Percentiles rank a stretch among this genome's conserved stretches.
These are phyloP conservation scores for Pseudomugil gertrudae DNA, from an alignment of 2,797 vertebrate species.

Conservation along the genomic window DNA sequence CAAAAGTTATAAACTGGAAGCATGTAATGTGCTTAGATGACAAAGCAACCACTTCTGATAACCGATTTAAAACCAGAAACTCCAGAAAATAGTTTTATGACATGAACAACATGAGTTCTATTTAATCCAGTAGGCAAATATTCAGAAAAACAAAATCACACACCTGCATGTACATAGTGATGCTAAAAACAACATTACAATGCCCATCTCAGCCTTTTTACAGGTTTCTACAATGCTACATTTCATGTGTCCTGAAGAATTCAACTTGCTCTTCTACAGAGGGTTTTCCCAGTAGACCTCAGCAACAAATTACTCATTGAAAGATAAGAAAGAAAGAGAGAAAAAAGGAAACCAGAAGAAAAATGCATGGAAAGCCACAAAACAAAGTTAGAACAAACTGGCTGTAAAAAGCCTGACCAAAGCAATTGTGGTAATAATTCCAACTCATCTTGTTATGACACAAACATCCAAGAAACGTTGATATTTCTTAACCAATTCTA, in stretches of 20 bases:
- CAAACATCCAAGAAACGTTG: constrained; percentile 12
- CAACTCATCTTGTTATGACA: constrained; percentile 16
- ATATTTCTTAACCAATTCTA: constrained; percentile 1
- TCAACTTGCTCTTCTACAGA: constrained; percentile 16
- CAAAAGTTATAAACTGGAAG: background rate
- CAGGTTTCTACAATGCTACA: constrained; percentile 18
- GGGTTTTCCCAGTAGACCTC: constrained; percentile 8
- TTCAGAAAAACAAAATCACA: background rate
- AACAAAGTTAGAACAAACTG: constrained; percentile 41
- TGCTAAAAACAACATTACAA: background rate
- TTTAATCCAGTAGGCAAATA: background rate
- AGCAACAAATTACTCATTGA: constrained; percentile 28
- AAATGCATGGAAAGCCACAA: constrained; percentile 53
- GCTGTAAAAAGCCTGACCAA: constrained; percentile 35
- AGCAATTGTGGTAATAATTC: constrained; percentile 38
- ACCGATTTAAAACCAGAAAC: background rate
- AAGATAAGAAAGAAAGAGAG: constrained; percentile 34
- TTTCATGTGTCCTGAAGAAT: constrained; percentile 19
- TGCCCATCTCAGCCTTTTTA: constrained; percentile 1
- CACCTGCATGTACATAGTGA: background rate
- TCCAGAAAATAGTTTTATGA: background rate
- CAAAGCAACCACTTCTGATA: background rate
- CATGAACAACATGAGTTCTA: background rate
- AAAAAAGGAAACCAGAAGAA: constrained; percentile 45
- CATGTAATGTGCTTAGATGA: background rate